A percentile compares a stretch with the other conserved stretches of the same genome.
Conservation (phyloP, 2,888 invertebrate species). For the Glaucopsyche alexis region DNA sequence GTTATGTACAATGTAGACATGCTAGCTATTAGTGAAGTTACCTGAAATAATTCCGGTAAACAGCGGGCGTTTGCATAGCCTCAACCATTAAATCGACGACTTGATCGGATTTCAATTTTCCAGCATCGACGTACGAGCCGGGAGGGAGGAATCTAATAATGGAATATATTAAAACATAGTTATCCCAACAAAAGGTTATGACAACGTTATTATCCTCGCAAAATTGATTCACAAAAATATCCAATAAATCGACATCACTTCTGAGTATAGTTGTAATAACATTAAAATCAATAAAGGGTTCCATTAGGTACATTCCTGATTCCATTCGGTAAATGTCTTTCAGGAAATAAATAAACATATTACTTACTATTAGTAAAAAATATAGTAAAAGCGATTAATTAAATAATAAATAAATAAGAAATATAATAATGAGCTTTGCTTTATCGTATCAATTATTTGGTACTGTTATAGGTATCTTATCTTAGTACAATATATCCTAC, state of each 20-base stretch:
- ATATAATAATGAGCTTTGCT: too few relatives aligned
- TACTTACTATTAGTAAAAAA: too few relatives aligned
- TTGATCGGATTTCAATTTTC: slow-evolving; percentile 43
- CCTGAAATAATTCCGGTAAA: slow-evolving; percentile 58
- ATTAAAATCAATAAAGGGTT: neutral
- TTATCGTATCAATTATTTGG: too few relatives aligned
- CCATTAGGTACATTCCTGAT: too few relatives aligned
- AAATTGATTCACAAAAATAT: slow-evolving; percentile 21
- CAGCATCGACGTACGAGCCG: slow-evolving; percentile 59
- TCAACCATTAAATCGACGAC: slow-evolving; percentile 50
- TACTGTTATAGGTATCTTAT: too few relatives aligned
- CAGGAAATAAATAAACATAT: too few relatives aligned
- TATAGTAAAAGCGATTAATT: too few relatives aligned
- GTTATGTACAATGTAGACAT: neutral
- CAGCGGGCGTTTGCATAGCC: slow-evolving; percentile 47
- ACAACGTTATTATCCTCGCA: slow-evolving; percentile 5
- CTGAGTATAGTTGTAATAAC: neutral
- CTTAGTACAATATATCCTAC: too few relatives aligned
- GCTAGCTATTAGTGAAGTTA: slow-evolving; percentile 39
- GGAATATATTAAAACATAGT: slow-evolving; percentile 28
- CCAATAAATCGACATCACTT: neutral
- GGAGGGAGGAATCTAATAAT: slow-evolving; percentile 59
- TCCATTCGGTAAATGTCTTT: too few relatives aligned
- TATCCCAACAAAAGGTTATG: slow-evolving; percentile 24
- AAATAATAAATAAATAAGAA: too few relatives aligned